Evolutionary conservation across 2,888 invertebrate species (phyloP).

Genomic region (Coleophora deauratella): DNA sequence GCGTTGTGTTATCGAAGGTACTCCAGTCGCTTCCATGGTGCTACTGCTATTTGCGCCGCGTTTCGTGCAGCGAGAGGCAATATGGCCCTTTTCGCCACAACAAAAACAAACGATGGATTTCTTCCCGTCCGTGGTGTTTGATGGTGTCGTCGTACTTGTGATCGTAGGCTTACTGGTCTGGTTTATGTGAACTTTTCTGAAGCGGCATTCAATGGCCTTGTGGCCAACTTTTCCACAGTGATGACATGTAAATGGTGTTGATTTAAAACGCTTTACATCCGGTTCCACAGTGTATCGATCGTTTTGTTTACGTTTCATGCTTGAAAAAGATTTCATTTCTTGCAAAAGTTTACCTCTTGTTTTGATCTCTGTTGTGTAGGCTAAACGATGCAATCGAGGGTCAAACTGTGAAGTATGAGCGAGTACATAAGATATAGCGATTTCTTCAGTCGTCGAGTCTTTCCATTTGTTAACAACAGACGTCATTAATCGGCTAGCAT

Average conservation of each 20-base stretch:
- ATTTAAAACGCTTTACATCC: no score
- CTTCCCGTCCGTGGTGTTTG: background rate
- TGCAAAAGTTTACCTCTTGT: background rate
- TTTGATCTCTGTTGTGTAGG: constrained; percentile 1
- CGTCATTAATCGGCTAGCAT: background rate
- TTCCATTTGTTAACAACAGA: background rate
- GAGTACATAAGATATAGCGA: background rate
- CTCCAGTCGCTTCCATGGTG: background rate
- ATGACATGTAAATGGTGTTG: background rate
- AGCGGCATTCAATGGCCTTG: background rate
- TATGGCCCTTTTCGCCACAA: constrained; percentile 4
- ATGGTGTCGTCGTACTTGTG: background rate
- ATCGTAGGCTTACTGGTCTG: no score
- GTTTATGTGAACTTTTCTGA: background rate
- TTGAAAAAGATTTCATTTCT: background rate
- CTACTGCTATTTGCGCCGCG: background rate
- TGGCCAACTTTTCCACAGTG: background rate
- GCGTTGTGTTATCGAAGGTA: no score
- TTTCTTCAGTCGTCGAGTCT: background rate
- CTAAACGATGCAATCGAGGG: no score
- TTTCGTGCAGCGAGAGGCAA: background rate
- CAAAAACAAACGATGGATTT: constrained; percentile 7
- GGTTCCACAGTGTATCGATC: background rate
- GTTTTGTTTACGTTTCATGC: background rate
- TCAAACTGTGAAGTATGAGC: background rate